Evolutionary conservation across 2,888 invertebrate species (phyloP), one percentile per base, ranked within the genome.

Genomic region (Andrena hattorfiana): DNA sequence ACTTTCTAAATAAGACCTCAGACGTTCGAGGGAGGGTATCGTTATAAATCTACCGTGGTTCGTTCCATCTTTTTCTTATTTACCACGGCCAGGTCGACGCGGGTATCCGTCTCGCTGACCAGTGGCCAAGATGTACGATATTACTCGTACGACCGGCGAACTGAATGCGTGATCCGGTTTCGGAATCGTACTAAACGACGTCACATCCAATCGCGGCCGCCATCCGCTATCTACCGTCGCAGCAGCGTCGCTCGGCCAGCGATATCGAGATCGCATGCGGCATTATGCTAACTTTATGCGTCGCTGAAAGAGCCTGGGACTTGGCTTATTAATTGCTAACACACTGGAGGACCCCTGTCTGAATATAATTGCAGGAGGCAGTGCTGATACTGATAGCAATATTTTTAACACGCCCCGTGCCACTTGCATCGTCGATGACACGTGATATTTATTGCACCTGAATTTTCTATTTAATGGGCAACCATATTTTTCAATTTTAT

Each of bases 81-180:
- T 89, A 89, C 86, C 87, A 76, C 76, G 81, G 70, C 76, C 76
- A 69, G 62, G 74, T 70, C 73, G 77, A 90, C 90, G 87, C 90
- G 89, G 90, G 89, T 90, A 89, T 89, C 89, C 85, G 73, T 84
- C 77, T 64, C 63, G 88, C 83, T 89, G 90, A 90, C 90, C 90
- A 81, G 74, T 79, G 77, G 68, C 72, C 80, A 72, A 85, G 84
- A 89, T 85, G 77, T 85, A 83, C 83, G 85, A 84, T 90, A 89
- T 89, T 89, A 81, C 85, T 77, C 56, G 87, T 76, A 86, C 81
- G 68, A 90, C 82, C 87, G 77, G 85, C 81, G 74, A 82, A 83
- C 64, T 51, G 69, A 59, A 63, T 75, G 81, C 89, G 89, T 84
- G 89, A 88, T 81, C 72, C 63, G 88, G 72, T 67, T 89, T 64